Percentiles rank a stretch among this genome's conserved stretches.
Conservation (phyloP, 2,113 vertebrate genomes). For the Agapornis roseicollis region DNA sequence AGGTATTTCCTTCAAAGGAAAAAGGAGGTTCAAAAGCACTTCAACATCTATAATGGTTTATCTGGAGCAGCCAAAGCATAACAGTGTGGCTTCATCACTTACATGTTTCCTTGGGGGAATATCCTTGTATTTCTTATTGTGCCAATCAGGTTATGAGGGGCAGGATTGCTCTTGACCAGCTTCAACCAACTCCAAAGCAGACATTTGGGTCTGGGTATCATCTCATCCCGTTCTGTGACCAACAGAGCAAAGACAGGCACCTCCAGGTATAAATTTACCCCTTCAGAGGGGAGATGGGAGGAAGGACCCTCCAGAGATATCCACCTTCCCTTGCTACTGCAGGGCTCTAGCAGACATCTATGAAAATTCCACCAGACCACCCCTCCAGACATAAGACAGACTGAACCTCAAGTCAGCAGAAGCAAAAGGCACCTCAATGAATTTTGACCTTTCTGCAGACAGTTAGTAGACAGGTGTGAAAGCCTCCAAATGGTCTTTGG, state of each 20-base stretch:
- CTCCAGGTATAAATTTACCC: background rate
- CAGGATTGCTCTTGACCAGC: background rate
- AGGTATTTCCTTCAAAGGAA: background rate
- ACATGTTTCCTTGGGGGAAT: background rate
- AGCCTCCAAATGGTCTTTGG: background rate
- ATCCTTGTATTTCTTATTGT: background rate
- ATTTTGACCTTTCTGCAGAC: background rate
- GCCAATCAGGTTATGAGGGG: background rate
- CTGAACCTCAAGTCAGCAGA: background rate
- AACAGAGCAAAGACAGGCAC: background rate
- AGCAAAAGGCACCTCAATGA: background rate
- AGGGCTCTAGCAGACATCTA: background rate
- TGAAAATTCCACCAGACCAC: background rate
- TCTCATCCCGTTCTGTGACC: fast-evolving
- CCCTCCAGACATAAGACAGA: background rate
- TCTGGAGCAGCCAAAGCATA: background rate
- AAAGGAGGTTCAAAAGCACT: background rate
- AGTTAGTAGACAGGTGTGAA: background rate
- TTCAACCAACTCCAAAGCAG: background rate
- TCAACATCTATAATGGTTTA: background rate
- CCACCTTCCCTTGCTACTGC: background rate
- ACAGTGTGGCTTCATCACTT: background rate
- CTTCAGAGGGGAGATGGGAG: background rate
- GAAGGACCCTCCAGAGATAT: background rate
- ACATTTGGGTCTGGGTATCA: background rate